A percentile compares a stretch with the other conserved stretches of the same genome.
Evolutionary conservation across 2,888 invertebrate genomes (phyloP).

Genomic region (Heliconius hortense): DNA sequence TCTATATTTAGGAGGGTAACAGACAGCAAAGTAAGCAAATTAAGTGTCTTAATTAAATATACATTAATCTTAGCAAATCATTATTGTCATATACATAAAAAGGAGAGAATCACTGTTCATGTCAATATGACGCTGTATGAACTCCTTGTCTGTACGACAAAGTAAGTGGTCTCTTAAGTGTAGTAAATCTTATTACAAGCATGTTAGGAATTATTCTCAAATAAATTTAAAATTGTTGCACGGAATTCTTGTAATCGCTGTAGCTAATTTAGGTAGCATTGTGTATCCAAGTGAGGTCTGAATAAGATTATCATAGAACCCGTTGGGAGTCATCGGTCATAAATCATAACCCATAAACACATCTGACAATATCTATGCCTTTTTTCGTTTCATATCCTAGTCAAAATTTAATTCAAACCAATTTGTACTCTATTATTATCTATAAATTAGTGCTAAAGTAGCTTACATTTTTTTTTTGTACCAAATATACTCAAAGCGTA

Average conservation of each 20-base stretch:
- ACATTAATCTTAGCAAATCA: constrained; percentile 58
- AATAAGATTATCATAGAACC: constrained; percentile 80
- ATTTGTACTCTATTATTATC: not conserved
- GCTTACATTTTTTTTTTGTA: constrained; percentile 44
- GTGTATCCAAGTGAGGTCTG: constrained; percentile 74
- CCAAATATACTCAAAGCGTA: constrained; percentile 58
- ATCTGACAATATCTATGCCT: constrained; percentile 76
- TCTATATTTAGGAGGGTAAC: not conserved
- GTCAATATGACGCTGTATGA: constrained; percentile 33
- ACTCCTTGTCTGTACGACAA: constrained; percentile 69
- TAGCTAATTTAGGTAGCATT: constrained; percentile 82
- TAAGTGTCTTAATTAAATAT: constrained; percentile 57
- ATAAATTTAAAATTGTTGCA: constrained; percentile 38
- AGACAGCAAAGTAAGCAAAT: not conserved
- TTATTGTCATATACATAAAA: constrained; percentile 33
- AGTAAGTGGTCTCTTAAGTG: constrained; percentile 31
- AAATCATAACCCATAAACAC: constrained; percentile 81
- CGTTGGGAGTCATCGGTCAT: constrained; percentile 81
- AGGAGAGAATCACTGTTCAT: constrained; percentile 37
- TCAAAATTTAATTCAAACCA: constrained; percentile 34
- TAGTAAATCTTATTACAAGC: not conserved
- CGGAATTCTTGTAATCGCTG: constrained; percentile 57
- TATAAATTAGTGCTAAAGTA: constrained; percentile 45
- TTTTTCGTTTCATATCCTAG: constrained; percentile 69
- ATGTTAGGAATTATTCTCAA: constrained; percentile 31